These are phyloP conservation scores for Petaurus breviceps DNA, from an alignment of 2,113 vertebrate species.

Conservation along the genomic window DNA sequence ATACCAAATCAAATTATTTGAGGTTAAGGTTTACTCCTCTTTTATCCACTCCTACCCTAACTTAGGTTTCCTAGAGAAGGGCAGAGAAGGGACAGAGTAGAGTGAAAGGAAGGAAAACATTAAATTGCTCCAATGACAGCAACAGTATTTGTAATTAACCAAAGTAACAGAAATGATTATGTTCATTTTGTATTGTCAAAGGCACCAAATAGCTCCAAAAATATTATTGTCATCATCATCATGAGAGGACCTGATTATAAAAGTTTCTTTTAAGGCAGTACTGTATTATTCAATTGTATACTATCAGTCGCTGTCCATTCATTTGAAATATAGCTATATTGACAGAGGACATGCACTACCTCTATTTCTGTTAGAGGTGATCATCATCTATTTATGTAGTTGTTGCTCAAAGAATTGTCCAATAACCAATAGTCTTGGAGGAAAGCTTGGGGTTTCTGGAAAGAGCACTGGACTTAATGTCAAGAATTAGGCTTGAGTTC, in stretches of 20 bases:
- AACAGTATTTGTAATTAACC: conserved; percentile 40
- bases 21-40: not conserved
- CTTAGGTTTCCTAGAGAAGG: conserved; percentile 21
- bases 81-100: not conserved
- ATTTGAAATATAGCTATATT: not conserved
- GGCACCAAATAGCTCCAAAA: not conserved
- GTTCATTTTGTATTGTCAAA: conserved; percentile 32
- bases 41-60: not conserved
- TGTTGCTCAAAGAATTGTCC: not conserved
- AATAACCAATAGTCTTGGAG: not conserved
- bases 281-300: not conserved
- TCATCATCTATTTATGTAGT: not conserved
- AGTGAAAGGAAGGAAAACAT: not conserved
- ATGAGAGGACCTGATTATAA: not conserved
- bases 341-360: not conserved
- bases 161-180: conserved; percentile 48
- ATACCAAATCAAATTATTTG: not conserved
- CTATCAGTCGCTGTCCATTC: not conserved
- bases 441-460: not conserved
- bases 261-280: not conserved
- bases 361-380: not conserved
- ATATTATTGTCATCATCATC: not conserved
- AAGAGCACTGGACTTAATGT: not conserved
- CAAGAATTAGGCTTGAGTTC: not conserved
- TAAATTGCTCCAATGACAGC: conserved; percentile 2